Evolutionary conservation across 1,140 invertebrate species (phyloP), one percentile per base, ranked within the genome.

Genomic region (Penaeus indicus): DNA sequence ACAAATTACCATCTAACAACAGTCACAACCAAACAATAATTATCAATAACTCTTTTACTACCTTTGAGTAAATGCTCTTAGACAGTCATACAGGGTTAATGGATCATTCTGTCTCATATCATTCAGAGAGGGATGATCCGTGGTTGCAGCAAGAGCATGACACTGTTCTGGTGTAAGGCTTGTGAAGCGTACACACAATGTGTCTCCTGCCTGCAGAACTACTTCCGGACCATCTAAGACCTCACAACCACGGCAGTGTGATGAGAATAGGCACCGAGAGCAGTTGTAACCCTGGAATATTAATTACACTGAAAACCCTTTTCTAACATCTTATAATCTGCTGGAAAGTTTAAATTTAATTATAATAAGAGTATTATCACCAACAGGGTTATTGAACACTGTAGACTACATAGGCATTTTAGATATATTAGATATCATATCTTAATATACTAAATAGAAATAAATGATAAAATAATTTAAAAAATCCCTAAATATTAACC

Each of bases 51-150:
- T 8, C 4, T 42, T 42, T 4, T 4, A 42, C 19, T 87, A 91
- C 90, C 90, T 91, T 61, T 95, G 94, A 92, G 95, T 95, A 93
- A 96, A 96, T 90, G 95, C 95, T 90, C 94, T 93, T 87, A 96
- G 93, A 92, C 95, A 96, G 91, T 96, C 95, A 91, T 95, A 94
- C 13, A 96, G 93, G 82, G 94, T 94, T 25, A 95, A 93, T 21
- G 94, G 93, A 91, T 86, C 89, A 78, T 90, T 90, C 63, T 85
- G 89, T 42, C 89, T 64, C 32, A 90, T 47, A 38, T 85, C 80
- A 78, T 86, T 86, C 16, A 86, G 21, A 27, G 89, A 86, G n/a
- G 84, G 84, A 64, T 90, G 84, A 54, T 90, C 89, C 18, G 25
- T 47, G 32, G 85, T 85, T 21, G 67, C 60, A 21, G 78, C 79